Evolutionary conservation across 53 echinoderm and acorn worm genomes (phyloP).

Genomic region (Mesocentrotus franciscanus): DNA sequence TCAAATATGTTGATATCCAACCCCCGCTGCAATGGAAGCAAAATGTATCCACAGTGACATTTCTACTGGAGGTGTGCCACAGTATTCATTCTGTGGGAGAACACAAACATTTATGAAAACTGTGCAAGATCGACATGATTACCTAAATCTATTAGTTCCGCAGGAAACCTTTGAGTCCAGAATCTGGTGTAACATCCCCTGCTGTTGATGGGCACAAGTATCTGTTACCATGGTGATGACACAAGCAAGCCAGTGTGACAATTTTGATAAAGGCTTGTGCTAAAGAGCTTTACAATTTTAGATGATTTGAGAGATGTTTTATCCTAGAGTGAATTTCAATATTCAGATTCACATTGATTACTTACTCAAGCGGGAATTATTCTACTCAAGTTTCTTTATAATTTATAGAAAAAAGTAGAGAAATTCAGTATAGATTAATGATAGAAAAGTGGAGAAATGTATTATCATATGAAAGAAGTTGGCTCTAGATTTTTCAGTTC

Average conservation of each 20-base stretch:
- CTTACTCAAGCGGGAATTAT: background rate
- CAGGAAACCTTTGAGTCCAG: background rate
- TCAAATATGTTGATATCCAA: no score
- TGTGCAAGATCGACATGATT: conserved; percentile 47
- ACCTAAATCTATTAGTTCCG: conserved; percentile 54
- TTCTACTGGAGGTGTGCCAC: conserved; percentile 2
- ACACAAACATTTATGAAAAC: conserved; percentile 44
- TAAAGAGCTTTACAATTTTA: background rate
- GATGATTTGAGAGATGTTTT: background rate
- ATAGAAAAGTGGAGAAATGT: no score
- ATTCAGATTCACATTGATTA: background rate
- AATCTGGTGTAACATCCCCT: background rate
- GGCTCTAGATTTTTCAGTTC: no score
- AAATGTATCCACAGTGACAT: background rate
- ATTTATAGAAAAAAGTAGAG: no score
- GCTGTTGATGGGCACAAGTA: conserved; percentile 9
- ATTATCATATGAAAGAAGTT: no score
- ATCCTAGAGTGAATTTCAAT: background rate
- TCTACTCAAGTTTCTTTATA: background rate
- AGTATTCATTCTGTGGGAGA: background rate
- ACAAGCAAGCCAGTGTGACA: conserved; percentile 24
- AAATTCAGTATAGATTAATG: no score
- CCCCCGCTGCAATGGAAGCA: no score
- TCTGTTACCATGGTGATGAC: background rate
- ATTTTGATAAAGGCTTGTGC: background rate